These are phyloP conservation scores for Crambe crambe DNA, from an alignment of 37 sponge, comb jelly and placozoan species.

Conservation along the genomic window DNA sequence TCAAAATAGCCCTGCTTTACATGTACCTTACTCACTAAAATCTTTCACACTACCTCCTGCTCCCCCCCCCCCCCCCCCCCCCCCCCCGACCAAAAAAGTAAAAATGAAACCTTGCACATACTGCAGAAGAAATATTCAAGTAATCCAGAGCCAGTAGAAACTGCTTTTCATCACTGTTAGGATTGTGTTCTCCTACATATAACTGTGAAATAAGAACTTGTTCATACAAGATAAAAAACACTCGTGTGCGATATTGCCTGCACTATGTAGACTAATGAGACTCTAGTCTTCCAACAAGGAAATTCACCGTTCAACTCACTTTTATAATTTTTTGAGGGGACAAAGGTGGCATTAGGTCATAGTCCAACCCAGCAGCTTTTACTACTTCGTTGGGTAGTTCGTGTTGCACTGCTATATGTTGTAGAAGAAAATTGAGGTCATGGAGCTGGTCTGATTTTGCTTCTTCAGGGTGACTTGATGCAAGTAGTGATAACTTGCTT, in stretches of 20 bases:
- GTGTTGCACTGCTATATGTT: constrained; percentile 58
- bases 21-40: no score
- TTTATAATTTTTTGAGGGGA: constrained; percentile 48
- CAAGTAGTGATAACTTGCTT: constrained; percentile 70
- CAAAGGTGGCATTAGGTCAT: constrained; percentile 49
- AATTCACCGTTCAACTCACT: no score
- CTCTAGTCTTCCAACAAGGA: no score
- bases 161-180: constrained; percentile 19
- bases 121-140: constrained; percentile 34
- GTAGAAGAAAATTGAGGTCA: constrained; percentile 47
- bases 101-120: no score
- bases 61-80: no score
- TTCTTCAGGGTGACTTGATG: constrained; percentile 27
- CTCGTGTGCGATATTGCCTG: not conserved
- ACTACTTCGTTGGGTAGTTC: constrained; percentile 49
- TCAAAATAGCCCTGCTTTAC: no score
- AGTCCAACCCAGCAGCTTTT: constrained; percentile 34
- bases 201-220: constrained; percentile 21
- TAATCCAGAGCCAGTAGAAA: constrained; percentile 74
- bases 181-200: constrained; percentile 57
- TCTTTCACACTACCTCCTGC: no score
- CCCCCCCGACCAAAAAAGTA: no score
- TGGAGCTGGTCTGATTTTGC: constrained; percentile 7
- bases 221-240: not conserved
- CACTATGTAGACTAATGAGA: no score